Evolutionary conservation across 2,113 vertebrate species (phyloP), one percentile per base, ranked within the genome.

Genomic region (Ranitomeya imitator): DNA sequence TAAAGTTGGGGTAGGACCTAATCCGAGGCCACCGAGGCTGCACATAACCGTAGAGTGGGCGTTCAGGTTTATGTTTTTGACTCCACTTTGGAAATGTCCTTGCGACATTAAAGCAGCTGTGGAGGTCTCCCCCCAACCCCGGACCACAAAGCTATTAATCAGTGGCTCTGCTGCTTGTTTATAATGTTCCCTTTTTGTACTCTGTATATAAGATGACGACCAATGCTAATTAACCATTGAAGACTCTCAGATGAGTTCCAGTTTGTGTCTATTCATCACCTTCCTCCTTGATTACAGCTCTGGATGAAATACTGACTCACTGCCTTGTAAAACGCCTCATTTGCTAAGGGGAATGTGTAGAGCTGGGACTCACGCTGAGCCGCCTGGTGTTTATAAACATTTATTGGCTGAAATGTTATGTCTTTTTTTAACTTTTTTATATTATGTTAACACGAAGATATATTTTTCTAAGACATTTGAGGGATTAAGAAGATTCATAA

Each of bases 251-350:
- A 86, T 77, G 85, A 86, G 57, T 51, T n/a, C 19, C n/a, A 19
- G 19, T 86, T 73, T 73, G 54, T 87, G 52, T 80, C 63, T 45
- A 87, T 87, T 81, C 86, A 87, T 87, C 86, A 81, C 78, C 63
- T 71, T 73, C 52, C 78, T 16, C 37, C 54, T 59, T 87, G 78
- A 81, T 87, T 87, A 55, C 52, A 59, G 86, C 69, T 18, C 63
- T 81, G 86, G 77, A 52, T 87, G 77, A 31, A 71, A 71, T 71
- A 73, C 86, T 81, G 23, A 71, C 65, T 79, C 78, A 55, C 55
- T 87, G 86, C 78, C 86, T 81, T 87, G 77, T 81, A 87, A 71
- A 21, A 57, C 57, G 86, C 63, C 65, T 73, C 86, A 87, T 87
- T 87, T 81, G 81, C 78, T 51, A 16, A 21, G 65, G 18, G 63